phyloP scores from a whole-genome alignment of 2,888 invertebrate genomes.

The Macrosoma leucophasiata region DNA sequence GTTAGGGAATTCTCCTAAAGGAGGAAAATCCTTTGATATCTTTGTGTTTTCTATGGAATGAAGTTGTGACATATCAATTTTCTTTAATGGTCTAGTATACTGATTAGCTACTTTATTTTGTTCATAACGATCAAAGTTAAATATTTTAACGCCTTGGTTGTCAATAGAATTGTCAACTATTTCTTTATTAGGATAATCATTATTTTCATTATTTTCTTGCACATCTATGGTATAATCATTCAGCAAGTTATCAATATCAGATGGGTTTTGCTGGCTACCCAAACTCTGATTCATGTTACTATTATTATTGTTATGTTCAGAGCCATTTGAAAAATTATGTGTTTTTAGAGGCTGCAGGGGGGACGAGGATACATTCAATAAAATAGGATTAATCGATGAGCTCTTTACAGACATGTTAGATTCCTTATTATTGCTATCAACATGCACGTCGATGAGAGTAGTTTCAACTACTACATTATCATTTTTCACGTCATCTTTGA shows the following conservation, averaged over 20 bases:
- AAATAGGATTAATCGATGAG: conserved; percentile 55
- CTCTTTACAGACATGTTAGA: conserved; percentile 40
- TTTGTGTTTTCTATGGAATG: conserved; percentile 65
- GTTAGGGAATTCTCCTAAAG: conserved; percentile 38
- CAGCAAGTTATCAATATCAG: conserved; percentile 58
- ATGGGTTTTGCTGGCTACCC: conserved; percentile 49
- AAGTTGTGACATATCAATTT: conserved; percentile 66
- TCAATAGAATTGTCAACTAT: conserved; percentile 41
- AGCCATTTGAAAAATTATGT: conserved; percentile 59
- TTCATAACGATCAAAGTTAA: conserved; percentile 72
- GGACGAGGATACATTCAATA: conserved; percentile 65
- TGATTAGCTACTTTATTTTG: conserved; percentile 56
- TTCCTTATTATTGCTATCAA: conserved; percentile 61
- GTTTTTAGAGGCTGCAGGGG: conserved; percentile 68
- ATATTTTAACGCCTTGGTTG: conserved; percentile 63
- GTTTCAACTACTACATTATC: conserved; percentile 60
- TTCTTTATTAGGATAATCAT: conserved; percentile 35
- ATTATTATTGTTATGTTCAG: conserved; percentile 62
- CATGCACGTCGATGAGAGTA: conserved; percentile 65
- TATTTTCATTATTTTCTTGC: conserved; percentile 43
- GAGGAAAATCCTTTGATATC: conserved; percentile 66
- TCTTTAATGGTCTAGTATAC: conserved; percentile 52
- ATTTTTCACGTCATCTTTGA: conserved; percentile 42
- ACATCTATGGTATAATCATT: conserved; percentile 50
- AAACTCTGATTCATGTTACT: conserved; percentile 56